These are phyloP conservation scores for Bombylius major DNA, from an alignment of 2,888 invertebrate genomes.

Conservation along the genomic window DNA sequence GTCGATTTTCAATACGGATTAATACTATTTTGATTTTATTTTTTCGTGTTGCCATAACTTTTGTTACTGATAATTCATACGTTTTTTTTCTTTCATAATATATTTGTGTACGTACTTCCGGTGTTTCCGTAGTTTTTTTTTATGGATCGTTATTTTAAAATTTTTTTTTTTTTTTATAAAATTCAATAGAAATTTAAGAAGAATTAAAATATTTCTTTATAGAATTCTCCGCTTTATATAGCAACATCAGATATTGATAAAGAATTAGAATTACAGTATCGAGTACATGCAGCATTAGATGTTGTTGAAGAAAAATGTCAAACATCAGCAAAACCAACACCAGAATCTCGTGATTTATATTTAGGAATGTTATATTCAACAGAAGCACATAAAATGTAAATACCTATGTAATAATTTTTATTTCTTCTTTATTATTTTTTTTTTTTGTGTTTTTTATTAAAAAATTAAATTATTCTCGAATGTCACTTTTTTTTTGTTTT, in stretches of 20 bases:
- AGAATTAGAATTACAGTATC: conserved; percentile 83
- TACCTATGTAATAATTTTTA: not conserved
- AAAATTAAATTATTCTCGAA: not conserved
- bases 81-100: too few species aligned
- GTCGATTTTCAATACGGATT: too few species aligned
- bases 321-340: conserved; percentile 46
- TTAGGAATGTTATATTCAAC: conserved; percentile 84
- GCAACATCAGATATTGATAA: conserved; percentile 62
- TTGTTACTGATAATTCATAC: too few species aligned
- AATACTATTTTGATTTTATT: too few species aligned
- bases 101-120: too few species aligned
- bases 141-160: too few species aligned
- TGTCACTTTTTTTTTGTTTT: not conserved
- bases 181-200: not conserved
- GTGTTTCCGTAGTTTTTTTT: not conserved
- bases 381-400: conserved; percentile 90
- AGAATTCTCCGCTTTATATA: conserved; percentile 90
- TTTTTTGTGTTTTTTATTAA: not conserved
- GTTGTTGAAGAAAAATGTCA: conserved; percentile 37
- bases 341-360: conserved; percentile 79
- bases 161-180: not conserved
- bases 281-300: conserved; percentile 66
- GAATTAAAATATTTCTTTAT: conserved; percentile 20
- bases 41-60: too few species aligned
- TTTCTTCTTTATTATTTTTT: not conserved